Conservation (phyloP, 2,888 invertebrate species). For the Gandaritis pyraliata region DNA sequence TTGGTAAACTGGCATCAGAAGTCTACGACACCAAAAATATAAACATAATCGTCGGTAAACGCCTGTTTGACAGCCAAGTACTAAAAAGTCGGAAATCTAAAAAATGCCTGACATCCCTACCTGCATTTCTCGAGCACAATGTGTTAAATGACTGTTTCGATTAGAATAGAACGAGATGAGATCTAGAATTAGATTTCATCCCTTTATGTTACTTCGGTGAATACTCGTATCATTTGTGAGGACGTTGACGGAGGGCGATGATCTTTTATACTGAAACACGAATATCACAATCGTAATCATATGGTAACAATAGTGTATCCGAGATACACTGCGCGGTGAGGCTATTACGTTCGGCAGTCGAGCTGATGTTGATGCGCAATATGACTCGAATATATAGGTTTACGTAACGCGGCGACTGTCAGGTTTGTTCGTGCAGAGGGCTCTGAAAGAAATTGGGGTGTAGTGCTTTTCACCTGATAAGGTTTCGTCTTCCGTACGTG, state of each 20-base stretch:
- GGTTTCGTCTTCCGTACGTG: neutral
- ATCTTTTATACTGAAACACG: slow-evolving; percentile 17
- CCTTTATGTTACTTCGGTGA: slow-evolving; percentile 41
- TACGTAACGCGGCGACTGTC: too few relatives aligned
- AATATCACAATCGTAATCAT: too few relatives aligned
- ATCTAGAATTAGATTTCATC: slow-evolving; percentile 54
- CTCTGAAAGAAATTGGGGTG: neutral
- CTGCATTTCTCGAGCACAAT: slow-evolving; percentile 47
- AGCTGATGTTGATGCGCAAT: too few relatives aligned
- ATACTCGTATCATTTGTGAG: slow-evolving; percentile 17
- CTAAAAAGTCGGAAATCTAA: slow-evolving; percentile 13
- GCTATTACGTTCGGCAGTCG: too few relatives aligned
- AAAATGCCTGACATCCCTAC: neutral
- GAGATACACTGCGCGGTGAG: too few relatives aligned
- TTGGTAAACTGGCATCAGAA: too few relatives aligned
- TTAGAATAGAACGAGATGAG: slow-evolving; percentile 46
- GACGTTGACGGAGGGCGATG: slow-evolving; percentile 9
- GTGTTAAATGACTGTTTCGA: slow-evolving; percentile 59
- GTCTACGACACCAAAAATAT: too few relatives aligned
- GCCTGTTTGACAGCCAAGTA: too few relatives aligned
- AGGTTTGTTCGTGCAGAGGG: too few relatives aligned
- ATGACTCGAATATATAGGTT: too few relatives aligned
- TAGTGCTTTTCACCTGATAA: neutral
- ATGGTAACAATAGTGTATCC: too few relatives aligned
- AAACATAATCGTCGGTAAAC: too few relatives aligned